Evolutionary conservation across 2,888 invertebrate species (phyloP), one percentile per base, ranked within the genome.

Genomic region (Tolmerus cingulatus): DNA sequence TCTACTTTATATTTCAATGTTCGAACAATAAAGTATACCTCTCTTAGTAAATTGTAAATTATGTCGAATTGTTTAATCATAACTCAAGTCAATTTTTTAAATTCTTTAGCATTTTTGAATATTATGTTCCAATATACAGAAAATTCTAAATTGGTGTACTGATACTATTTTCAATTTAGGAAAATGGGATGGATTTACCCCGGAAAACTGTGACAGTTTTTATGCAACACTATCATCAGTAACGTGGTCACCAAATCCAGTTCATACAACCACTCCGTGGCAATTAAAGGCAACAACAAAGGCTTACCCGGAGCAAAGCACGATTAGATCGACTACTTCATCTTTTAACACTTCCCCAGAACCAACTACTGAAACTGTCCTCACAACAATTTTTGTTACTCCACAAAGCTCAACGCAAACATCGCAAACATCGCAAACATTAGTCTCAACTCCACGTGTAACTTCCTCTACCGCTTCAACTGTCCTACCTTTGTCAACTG

Each of bases 161-260:
- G 16, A 12, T 46, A 40, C 66, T 34, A 74, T 77, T 40, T 40
- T 55, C 8, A 23, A 79, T 88, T 74, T 34, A 90, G 90, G 90
- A 5, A 55, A 86, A 2, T 90, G 90, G 90, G 89, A 90, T 87
- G 88, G 87, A n/a, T 8, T 19, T 27, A 43, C 88, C 30, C 89
- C 88, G 23, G 74, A 86, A 74, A 76, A 76, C 8, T 85, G 86
- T 30, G 14, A 81, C 19, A 77, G 37, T 23, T 16, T 40, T 74
- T 66, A 66, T 9, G 14, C 57, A 78, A 66, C 51, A 51, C 34
- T 37, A 51, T 37, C 9, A 30, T 40, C 85, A 16, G 43, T 74
- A 2, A 86, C 78, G 19, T 51, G 46, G 9, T 4, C 86, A 14
- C 46, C 34, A 23, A 43, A 66, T 8, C 66, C n/a, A 5, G 7